These are phyloP conservation scores for Neoseiulus cucumeris DNA, from an alignment of 1,140 invertebrate species.

Conservation along the genomic window DNA sequence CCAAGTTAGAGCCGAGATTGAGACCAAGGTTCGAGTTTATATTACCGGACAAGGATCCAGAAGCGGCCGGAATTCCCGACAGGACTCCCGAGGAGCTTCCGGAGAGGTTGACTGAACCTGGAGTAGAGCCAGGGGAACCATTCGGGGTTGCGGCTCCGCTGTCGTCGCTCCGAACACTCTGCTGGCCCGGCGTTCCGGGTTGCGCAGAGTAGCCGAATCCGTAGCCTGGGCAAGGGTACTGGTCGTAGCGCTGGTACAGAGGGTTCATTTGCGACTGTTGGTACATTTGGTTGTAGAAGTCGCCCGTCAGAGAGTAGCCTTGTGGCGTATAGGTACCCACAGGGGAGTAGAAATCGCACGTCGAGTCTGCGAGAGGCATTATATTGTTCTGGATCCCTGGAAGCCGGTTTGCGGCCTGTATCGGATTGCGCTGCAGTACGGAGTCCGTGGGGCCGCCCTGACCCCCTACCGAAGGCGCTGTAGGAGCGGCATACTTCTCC, in stretches of 20 bases:
- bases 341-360: slow-evolving; percentile 9
- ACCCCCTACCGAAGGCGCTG: slow-evolving; percentile 8
- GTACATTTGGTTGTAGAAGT: slow-evolving; percentile 9
- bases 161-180: slow-evolving; percentile 9
- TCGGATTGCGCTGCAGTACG: slow-evolving; percentile 4
- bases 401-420: slow-evolving; percentile 7
- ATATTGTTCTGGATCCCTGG: slow-evolving; percentile 10
- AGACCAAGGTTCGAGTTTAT: slow-evolving; percentile 12
- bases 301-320: slow-evolving; percentile 1
- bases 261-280: slow-evolving; percentile 10
- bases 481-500: slow-evolving; percentile 50
- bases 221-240: slow-evolving; percentile 7
- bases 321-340: slow-evolving; percentile 7
- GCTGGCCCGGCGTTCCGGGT: slow-evolving; percentile 4
- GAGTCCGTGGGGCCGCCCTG: not conserved
- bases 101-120: slow-evolving; percentile 11
- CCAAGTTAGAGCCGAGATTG: slow-evolving; percentile 10
- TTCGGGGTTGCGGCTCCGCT: slow-evolving; percentile 4
- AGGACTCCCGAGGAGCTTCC: slow-evolving; percentile 7
- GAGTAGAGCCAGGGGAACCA: slow-evolving; percentile 4
- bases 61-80: not conserved
- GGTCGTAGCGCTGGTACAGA: slow-evolving; percentile 10
- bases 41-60: slow-evolving; percentile 11
- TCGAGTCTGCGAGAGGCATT: slow-evolving; percentile 9
- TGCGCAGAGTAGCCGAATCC: slow-evolving; percentile 7